phyloP scores from a whole-genome alignment of 2,113 vertebrate species.

The Spermophilus dauricus region DNA sequence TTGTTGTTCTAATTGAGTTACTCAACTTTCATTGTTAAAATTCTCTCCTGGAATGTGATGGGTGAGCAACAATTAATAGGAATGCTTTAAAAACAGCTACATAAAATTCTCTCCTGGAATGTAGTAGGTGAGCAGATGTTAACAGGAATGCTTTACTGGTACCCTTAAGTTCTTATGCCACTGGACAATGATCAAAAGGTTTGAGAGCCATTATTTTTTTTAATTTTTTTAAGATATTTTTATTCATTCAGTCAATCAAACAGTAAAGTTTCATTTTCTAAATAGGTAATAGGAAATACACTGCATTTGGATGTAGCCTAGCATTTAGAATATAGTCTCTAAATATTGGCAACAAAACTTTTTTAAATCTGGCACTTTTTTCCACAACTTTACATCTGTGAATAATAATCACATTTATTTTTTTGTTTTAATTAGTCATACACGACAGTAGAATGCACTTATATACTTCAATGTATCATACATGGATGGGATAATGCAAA shows the following conservation, averaged over 20 bases:
- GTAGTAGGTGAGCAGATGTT: not conserved
- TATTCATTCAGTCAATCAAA: not conserved
- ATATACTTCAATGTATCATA: too few species aligned
- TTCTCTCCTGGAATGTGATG: not conserved
- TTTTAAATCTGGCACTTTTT: not conserved
- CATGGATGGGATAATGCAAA: too few species aligned
- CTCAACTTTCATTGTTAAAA: conserved; percentile 36
- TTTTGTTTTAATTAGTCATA: too few species aligned
- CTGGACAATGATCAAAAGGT: not conserved
- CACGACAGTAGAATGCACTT: too few species aligned
- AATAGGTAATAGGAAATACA: conserved; percentile 22
- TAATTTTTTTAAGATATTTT: not conserved
- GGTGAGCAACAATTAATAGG: not conserved
- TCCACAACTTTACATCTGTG: not conserved
- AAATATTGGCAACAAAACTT: not conserved
- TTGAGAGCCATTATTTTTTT: not conserved
- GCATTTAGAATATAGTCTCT: not conserved
- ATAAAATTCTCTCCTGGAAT: conserved; percentile 21
- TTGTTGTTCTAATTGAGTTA: conserved; percentile 14
- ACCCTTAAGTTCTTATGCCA: conserved; percentile 5
- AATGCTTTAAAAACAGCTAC: not conserved
- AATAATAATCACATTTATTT: not conserved
- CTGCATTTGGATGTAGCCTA: not conserved
- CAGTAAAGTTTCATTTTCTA: not conserved
- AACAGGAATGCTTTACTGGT: not conserved